Conservation (phyloP, 2,113 vertebrate species). For the Prolemur simus region DNA sequence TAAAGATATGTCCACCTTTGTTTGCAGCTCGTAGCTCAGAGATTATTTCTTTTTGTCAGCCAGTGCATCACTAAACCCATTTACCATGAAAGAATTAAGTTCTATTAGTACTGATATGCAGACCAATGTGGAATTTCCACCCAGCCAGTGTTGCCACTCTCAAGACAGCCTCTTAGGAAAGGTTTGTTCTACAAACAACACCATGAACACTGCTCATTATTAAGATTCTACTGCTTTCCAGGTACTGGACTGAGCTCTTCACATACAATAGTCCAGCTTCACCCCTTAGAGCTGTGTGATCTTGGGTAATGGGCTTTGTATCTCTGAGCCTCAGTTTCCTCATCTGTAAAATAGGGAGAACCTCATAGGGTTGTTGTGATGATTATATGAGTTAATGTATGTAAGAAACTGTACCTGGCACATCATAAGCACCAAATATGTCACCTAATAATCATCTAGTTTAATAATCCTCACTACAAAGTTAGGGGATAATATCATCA, state of each 20-base stretch:
- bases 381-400: neutral
- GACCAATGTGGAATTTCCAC: neutral
- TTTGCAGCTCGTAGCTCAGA: neutral
- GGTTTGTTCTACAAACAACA: neutral
- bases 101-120: neutral
- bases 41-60: neutral
- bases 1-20: neutral
- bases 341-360: conserved; percentile 6
- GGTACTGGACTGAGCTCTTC: neutral
- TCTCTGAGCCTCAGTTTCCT: neutral
- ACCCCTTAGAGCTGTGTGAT: neutral
- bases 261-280: neutral
- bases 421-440: neutral
- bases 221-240: neutral
- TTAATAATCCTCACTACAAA: neutral
- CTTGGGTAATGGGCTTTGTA: neutral
- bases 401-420: neutral
- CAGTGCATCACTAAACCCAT: neutral
- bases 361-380: neutral
- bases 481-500: neutral
- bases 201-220: neutral
- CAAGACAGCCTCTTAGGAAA: neutral
- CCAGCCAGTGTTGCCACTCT: neutral
- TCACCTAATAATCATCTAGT: neutral
- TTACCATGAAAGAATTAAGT: neutral